Conservation (phyloP, 1,140 invertebrate species). For the Reticulitermes speratus region DNA sequence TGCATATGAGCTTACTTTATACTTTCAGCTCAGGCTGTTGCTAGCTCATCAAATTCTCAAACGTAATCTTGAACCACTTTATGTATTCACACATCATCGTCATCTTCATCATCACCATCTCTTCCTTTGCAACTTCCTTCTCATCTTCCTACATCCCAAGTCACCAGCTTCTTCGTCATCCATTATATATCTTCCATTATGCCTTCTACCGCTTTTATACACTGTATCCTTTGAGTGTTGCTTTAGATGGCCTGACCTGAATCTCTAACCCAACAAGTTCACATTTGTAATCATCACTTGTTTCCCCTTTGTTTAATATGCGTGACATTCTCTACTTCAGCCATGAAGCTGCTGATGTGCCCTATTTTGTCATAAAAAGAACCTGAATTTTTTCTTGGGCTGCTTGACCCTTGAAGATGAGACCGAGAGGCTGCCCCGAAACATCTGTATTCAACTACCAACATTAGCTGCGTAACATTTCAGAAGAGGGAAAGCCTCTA, state of each 20-base stretch:
- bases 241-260: neutral
- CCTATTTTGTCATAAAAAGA: too few relatives aligned
- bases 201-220: neutral
- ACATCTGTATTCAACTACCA: too few relatives aligned
- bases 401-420: too few relatives aligned
- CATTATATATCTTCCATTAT: conserved; percentile 16
- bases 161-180: neutral
- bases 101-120: neutral
- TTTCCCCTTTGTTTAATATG: neutral
- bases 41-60: conserved; percentile 12
- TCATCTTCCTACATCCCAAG: neutral
- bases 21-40: neutral
- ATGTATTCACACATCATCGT: conserved; percentile 9
- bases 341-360: too few relatives aligned
- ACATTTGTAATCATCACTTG: neutral
- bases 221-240: neutral
- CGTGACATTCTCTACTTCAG: too few relatives aligned
- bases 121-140: neutral
- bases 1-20: neutral
- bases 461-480: too few relatives aligned
- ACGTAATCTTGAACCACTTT: conserved; percentile 11
- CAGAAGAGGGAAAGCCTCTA: too few relatives aligned
- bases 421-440: too few relatives aligned
- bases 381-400: too few relatives aligned
- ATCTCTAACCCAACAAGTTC: neutral